Evolutionary conservation across 2,888 invertebrate species (phyloP).

Genomic region (Mesorhabditis belari): DNA sequence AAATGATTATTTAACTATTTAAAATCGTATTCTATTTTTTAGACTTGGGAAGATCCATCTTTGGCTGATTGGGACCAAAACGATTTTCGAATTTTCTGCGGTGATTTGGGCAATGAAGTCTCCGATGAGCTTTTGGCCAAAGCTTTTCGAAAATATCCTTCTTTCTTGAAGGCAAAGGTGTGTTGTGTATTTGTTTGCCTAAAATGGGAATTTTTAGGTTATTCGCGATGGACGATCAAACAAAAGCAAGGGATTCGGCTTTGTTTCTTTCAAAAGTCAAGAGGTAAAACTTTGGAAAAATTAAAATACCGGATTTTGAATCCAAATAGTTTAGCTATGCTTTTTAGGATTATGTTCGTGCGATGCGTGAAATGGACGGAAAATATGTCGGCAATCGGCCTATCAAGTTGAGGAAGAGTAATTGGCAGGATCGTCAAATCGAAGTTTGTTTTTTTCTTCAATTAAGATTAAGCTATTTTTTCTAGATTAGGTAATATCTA

Average conservation of each 20-base stretch:
- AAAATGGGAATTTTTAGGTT: conserved; percentile 59
- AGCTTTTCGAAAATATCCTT: conserved; percentile 76
- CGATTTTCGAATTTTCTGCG: conserved; percentile 96
- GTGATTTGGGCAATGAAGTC: conserved; percentile 98
- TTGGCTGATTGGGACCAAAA: conserved; percentile 89
- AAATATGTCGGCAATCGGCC: conserved; percentile 97
- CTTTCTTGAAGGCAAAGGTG: conserved; percentile 80
- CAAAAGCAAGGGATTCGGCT: conserved; percentile 97
- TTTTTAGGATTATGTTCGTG: conserved; percentile 81
- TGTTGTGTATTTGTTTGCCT: not conserved
- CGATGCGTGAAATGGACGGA: conserved; percentile 99
- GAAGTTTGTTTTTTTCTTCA: no score
- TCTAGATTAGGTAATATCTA: not conserved
- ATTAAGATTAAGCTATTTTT: not conserved
- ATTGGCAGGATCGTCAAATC: conserved; percentile 72
- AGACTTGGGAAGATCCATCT: conserved; percentile 90
- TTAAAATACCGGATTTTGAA: not conserved
- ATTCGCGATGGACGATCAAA: conserved; percentile 90
- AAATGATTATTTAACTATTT: not conserved
- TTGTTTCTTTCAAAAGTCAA: conserved; percentile 79
- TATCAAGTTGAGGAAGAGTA: conserved; percentile 90
- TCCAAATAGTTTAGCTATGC: not conserved
- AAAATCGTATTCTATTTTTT: conserved; percentile 1
- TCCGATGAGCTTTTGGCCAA: conserved; percentile 92
- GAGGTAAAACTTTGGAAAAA: conserved; percentile 20